Base-by-base conservation (phyloP, 2,797 vertebrate species). In the Sebastes reedi region DNA sequence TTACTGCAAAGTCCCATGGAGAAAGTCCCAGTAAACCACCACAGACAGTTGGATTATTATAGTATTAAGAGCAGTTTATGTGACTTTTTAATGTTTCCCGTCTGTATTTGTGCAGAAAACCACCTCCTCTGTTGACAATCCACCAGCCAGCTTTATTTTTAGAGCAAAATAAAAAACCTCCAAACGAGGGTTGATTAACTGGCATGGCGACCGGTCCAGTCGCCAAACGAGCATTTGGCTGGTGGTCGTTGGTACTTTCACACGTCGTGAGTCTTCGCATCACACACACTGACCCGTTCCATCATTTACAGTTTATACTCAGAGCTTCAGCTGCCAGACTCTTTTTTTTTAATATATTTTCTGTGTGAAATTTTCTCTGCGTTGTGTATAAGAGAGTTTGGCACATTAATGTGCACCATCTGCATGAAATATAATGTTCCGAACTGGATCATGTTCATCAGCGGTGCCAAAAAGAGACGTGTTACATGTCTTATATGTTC, bases 141-240 rank as follows among this genome's bases (percentile, higher is more conserved):
- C 16, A 71, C 18, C 54, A 54, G 39, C 61, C 34, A 36, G 24
- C 2, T 59, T 3, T 65, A 59, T 70, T 60, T 42, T 30, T 67
- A 56, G 55, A 67, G 32, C 8, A 12, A 65, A 77, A 62, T 14
- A 20, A 61, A 42, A 55, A 72, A 34, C 39, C 64, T 64, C 36
- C 6, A 52, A 70, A 70, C 14, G 24, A 34, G 62, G 29, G 27
- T 6, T 29, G 59, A 24, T 62, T 5, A 52, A 1, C 54, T 62
- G 75, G 25, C 61, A 16, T 1, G n/a, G 22, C 3, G 60, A 20
- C 25, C 20, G 1, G 24, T 20, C 1, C 20, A 18, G 25, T 0
- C 25, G 25, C 67, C 62, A 68, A 68, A 76, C 7, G 1, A 69
- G 52, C 67, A 79, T 76, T 76, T 86, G 80, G 79, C 62, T 34